Percentiles rank a stretch among this genome's conserved stretches.
Evolutionary conservation across 1,140 invertebrate species (phyloP).

Genomic region (Thalassaphorura encarpata): DNA sequence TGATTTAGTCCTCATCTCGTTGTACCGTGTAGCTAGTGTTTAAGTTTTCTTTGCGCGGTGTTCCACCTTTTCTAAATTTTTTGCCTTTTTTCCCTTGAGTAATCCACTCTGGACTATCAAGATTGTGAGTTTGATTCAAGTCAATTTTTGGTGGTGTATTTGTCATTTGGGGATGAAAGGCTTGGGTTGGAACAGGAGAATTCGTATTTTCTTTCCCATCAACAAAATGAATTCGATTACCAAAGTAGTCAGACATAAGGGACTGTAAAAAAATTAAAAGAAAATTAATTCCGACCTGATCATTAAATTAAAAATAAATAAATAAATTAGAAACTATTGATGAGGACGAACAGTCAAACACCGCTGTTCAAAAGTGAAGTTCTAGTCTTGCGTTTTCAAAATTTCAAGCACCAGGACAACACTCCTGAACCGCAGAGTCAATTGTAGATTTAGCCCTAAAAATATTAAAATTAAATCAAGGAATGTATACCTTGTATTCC

Average conservation of each 20-base stretch:
- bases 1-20: too few species aligned
- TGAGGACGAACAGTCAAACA: too few species aligned
- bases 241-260: not conserved
- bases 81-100: too few species aligned
- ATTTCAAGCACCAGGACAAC: slow-evolving; percentile 13
- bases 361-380: slow-evolving; percentile 20
- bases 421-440: not conserved
- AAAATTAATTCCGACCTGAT: not conserved
- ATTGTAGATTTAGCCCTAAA: not conserved
- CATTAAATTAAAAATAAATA: too few species aligned
- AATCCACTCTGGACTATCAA: too few species aligned
- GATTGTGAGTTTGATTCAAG: too few species aligned
- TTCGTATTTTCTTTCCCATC: not conserved
- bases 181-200: not conserved
- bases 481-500: slow-evolving; percentile 2
- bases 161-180: too few species aligned
- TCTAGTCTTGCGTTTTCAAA: slow-evolving; percentile 14
- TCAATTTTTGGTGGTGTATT: too few species aligned
- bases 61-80: too few species aligned
- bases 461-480: not conserved
- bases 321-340: too few species aligned
- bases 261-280: not conserved
- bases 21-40: too few species aligned
- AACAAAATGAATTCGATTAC: not conserved
- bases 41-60: too few species aligned